Evolutionary conservation across 2,888 invertebrate genomes (phyloP), one percentile per base, ranked within the genome.

Genomic region (Isotomurus palustris): DNA sequence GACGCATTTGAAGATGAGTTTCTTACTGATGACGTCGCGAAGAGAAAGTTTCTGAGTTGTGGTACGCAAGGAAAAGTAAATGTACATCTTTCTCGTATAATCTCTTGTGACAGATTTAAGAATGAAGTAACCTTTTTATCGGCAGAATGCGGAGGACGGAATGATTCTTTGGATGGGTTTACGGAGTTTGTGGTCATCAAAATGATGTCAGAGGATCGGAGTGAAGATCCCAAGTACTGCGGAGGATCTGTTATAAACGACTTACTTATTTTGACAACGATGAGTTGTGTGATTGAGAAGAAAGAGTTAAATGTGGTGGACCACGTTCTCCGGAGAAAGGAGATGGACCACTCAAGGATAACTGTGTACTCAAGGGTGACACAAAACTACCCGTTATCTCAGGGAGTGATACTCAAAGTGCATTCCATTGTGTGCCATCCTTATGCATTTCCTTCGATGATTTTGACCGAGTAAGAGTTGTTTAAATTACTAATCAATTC

Each of bases 231-330:
- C n/a, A 49, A 43, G 10, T 35, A 32, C 12, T 56, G 56, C 45
- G 4, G n/a, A 5, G 56, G 56, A 10, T 40, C 52, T 1, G 29
- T 57, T 17, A 52, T 52, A 19, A 57, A 57, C 21, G 51, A 51
- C 28, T 17, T 27, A n/a, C 22, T 52, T 2, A 38, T 57, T 22
- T 12, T 57, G 2, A 52, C 56, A 21, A 52, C 29, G 19, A 22
- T 41, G 1, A 36, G 35, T 1, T 41, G 40, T 24, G 22, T 38
- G 8, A 28, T 51, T 2, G 17, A 49, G 17, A 19, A 19, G 3
- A n/a, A 49, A 5, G 14, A 29, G 29, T 29, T 49, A 28, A 49
- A n/a, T 2, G 21, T 49, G 8, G 8, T 2, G 3, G 35, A 21
- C 22, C 21, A 49, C 21, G 19, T 49, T 21, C 21, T 49, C 10